These are phyloP conservation scores for Cnemophilus loriae DNA, from an alignment of 2,113 vertebrate genomes.

Conservation along the genomic window DNA sequence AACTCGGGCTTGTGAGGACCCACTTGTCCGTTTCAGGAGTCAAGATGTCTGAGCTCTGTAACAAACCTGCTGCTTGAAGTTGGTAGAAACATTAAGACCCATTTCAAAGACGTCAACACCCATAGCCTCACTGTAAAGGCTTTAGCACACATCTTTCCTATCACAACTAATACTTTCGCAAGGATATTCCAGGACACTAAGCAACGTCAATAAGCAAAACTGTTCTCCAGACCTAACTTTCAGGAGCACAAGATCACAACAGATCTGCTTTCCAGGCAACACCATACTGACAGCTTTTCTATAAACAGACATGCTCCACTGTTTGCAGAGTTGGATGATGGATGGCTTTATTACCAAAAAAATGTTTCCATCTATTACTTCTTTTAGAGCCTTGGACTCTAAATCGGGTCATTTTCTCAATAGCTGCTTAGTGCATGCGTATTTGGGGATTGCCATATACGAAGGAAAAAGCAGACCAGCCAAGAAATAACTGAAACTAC, in stretches of 20 bases:
- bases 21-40: too few species aligned
- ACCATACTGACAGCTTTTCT: neutral
- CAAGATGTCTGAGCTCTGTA: rapidly evolving
- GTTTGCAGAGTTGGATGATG: neutral
- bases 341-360: neutral
- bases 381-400: neutral
- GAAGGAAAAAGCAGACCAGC: neutral
- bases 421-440: rapidly evolving
- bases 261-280: neutral
- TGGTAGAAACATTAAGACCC: too few species aligned
- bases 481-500: neutral
- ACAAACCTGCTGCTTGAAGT: neutral
- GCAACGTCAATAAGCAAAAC: neutral
- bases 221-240: neutral
- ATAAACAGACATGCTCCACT: neutral
- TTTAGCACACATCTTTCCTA: neutral
- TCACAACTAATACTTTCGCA: neutral
- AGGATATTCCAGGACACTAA: neutral
- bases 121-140: neutral
- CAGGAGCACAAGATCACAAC: neutral
- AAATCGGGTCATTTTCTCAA: neutral
- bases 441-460: neutral
- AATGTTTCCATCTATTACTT: neutral
- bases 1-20: neutral
- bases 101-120: neutral